A percentile compares a stretch with the other conserved stretches of the same genome.
phyloP scores from a whole-genome alignment of 2,797 vertebrate species.

The Etheostoma nigrum region DNA sequence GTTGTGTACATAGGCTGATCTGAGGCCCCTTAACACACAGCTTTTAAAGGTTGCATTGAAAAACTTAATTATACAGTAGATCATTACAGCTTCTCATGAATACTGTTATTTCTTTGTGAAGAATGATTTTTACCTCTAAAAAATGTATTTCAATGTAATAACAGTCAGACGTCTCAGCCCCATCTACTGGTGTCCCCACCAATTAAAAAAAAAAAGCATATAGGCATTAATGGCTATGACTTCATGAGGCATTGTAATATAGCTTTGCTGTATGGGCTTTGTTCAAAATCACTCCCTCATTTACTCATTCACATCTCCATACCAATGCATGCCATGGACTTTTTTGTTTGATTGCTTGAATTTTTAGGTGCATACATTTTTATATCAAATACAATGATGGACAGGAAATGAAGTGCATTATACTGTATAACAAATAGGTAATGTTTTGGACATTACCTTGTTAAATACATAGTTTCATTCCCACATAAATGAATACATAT shows the following conservation, averaged over 20 bases:
- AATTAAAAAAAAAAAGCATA: neutral
- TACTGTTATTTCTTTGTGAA: neutral
- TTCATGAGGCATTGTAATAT: neutral
- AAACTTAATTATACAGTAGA: neutral
- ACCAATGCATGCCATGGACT: neutral
- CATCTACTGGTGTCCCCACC: slow-evolving; percentile 65
- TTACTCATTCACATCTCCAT: neutral
- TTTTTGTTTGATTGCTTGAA: neutral
- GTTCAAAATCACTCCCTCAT: neutral
- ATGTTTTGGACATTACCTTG: neutral
- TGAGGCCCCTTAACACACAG: neutral
- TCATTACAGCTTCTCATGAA: neutral
- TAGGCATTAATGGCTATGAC: neutral
- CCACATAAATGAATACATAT: neutral
- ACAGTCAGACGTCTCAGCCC: slow-evolving; percentile 56
- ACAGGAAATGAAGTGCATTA: neutral
- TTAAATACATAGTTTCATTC: neutral
- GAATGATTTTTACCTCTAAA: neutral
- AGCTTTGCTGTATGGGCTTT: neutral
- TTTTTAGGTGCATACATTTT: neutral
- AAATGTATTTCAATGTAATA: neutral
- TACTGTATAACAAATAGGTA: neutral
- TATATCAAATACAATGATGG: neutral
- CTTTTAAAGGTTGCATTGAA: neutral
- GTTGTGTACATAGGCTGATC: neutral